Evolutionary conservation across 2,888 invertebrate genomes (phyloP), one percentile per base, ranked within the genome.

Genomic region (Lagria hirta): DNA sequence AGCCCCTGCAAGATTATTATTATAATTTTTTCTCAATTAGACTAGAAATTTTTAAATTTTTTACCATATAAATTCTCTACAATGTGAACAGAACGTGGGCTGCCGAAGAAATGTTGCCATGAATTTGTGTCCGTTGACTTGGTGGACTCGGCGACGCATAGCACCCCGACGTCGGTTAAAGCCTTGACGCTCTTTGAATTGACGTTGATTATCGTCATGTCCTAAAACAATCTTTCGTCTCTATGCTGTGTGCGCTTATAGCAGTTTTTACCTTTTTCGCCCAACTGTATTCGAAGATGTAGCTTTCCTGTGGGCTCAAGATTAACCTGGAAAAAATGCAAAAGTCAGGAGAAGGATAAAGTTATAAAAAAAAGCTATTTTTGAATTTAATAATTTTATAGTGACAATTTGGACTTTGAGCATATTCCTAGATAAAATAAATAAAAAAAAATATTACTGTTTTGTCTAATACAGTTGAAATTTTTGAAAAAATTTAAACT

Each of bases 41-140:
- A 37, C n/a, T 37, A 1, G 4, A 29, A 3, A 29, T 12, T 5
- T 6, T 14, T 3, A n/a, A n/a, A n/a, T 5, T 4, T 73, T 81
- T 77, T 73, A 94, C 98, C 98, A 98, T 72, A 99, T 98, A 75
- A 99, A 99, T 76, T 97, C 96, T 61, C 90, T 85, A 78, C 99
- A 99, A 76, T 97, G 95, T 68, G 96, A 96, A 81, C 99, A 99
- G 79, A 99, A 99, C 61, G 98, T 98, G 56, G 98, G 98, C 75
- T 99, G 99, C 35, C 95, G 83, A 64, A 99, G 82, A 76, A 95
- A 96, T 54, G 98, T 97, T 55, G 98, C 98, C 98, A 99, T 98
- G 76, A 99, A 99, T 78, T 99, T 99, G 81, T 99, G 99, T 28
- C 97, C 97, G 75, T 91, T 96, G 64, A 86, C 86, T 79, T 98